Evolutionary conservation across 2,797 vertebrate species (phyloP), one percentile per base, ranked within the genome.

Genomic region (Australoheros facetus): DNA sequence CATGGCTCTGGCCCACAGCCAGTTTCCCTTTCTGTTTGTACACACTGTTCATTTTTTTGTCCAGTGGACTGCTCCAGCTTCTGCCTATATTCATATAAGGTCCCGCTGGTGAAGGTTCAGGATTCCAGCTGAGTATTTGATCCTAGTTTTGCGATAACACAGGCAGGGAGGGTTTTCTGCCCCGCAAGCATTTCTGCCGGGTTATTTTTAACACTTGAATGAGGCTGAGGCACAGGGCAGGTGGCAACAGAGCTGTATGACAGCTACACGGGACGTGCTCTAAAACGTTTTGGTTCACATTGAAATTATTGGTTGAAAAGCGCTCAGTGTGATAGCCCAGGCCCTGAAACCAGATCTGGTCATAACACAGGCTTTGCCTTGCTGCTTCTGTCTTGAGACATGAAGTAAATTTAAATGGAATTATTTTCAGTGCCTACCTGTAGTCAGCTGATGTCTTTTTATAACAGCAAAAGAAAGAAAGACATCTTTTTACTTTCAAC

Each of bases 141-240:
- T 96, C 95, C 89, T 94, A 84, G 88, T 90, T 94, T 92, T 91
- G 90, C 94, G 96, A 97, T 96, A 96, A 94, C 94, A 90, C 90
- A 93, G 92, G 88, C 86, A 75, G 78, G 57, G 79, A 75, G 81
- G 51, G 85, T 96, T 94, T 96, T 96, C 94, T 97, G 95, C 95
- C 91, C 92, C 59, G 95, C 93, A 93, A 96, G 96, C 96, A 89
- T 95, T 97, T 92, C 96, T 92, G 92, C 73, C 70, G 84, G 87
- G 94, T 96, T 99, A 99, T 98, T 98, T 98, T 96, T 98, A 99
- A 95, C 95, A 90, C 92, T 92, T 88, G 95, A 94, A 93, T 96
- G 93, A 95, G 93, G 90, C 88, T 76, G 88, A 89, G 88, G 85
- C 83, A 26, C 76, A 3, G 77, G 87, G 93, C 93, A 93, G 94